Base-by-base conservation (phyloP, 1,140 invertebrate genomes). In the Drosophila tani region DNA sequence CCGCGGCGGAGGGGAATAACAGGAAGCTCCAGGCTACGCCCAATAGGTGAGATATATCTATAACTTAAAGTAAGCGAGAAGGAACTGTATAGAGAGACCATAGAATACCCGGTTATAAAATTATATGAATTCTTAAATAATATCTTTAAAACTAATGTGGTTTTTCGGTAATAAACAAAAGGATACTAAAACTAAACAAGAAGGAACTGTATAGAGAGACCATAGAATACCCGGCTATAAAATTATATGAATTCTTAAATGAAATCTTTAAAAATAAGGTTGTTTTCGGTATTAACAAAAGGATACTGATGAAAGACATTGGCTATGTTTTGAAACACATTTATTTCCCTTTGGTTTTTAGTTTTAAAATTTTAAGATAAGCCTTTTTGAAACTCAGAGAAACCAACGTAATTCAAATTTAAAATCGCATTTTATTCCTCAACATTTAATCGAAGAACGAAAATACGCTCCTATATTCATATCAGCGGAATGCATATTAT, bases 31-130 rank as follows among this genome's bases (percentile, higher is more conserved):
- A 81, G 41, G 45, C 77, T 21, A 5, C 47, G 6, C 19, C 35
- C 2, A 90, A 75, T 51, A 75, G 85, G 84, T 87, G 59, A 74
- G 69, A 17, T 19, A 17, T 19, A 11, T 41, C n/a, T 17, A 32
- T 17, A 7, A 6, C 5, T 41, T 17, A 17, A 17, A 17, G 2
- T 24, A 4, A 24, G 3, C 15, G 9, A 51, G 27, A 17, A 12
- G 29, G 15, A 41, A 7, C 40, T 41, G 0, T 41, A 19, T n/a
- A 21, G 11, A 17, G 3, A 9, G n/a, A 43, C 6, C 41, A 43
- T 17, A 43, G 41, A 43, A 17, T 43, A 17, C 7, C 32, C 3
- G 32, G 32, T 35, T 45, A 9, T 5, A 19, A 19, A 12, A 46
- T 46, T 19, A 46, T 46, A 49, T 15, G 14, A 1, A 49, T 49